phyloP scores from a whole-genome alignment of 2,113 vertebrate genomes.

The Morone saxatilis region DNA sequence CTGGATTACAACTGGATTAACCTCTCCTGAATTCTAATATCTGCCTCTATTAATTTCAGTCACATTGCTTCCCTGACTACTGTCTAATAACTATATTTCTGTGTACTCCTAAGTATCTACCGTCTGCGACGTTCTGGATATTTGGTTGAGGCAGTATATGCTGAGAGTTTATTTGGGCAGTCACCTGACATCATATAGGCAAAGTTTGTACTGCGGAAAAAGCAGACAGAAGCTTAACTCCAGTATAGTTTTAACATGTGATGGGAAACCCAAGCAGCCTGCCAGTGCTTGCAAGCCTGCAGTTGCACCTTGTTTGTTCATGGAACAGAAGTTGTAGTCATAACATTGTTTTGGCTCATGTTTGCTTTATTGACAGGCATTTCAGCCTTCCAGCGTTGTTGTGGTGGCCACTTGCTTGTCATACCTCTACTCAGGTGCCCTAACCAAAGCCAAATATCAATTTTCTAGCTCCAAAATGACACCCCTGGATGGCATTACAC shows the following conservation, averaged over 20 bases:
- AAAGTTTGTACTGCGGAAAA: too few relatives aligned
- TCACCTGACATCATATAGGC: too few relatives aligned
- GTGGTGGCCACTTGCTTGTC: background rate
- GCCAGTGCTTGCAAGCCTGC: too few relatives aligned
- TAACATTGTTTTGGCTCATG: background rate
- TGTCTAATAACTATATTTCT: background rate
- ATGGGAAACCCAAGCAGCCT: too few relatives aligned
- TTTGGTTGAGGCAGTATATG: too few relatives aligned
- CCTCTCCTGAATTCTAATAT: conserved; percentile 10
- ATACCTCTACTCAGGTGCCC: background rate
- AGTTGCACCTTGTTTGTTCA: too few relatives aligned
- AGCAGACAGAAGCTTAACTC: too few relatives aligned
- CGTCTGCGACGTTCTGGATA: too few relatives aligned
- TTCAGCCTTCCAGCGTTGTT: background rate
- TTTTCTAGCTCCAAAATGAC: background rate
- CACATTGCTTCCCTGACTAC: background rate
- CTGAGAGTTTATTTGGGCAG: too few relatives aligned
- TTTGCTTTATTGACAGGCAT: background rate
- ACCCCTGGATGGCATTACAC: background rate
- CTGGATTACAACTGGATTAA: conserved; percentile 12
- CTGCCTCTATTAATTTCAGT: background rate
- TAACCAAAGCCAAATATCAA: background rate
- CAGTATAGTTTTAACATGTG: too few relatives aligned
- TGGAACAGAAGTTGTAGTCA: too few relatives aligned
- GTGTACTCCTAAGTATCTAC: background rate